Conservation (phyloP, 2,797 vertebrate species). For the Eutrigla gurnardus region DNA sequence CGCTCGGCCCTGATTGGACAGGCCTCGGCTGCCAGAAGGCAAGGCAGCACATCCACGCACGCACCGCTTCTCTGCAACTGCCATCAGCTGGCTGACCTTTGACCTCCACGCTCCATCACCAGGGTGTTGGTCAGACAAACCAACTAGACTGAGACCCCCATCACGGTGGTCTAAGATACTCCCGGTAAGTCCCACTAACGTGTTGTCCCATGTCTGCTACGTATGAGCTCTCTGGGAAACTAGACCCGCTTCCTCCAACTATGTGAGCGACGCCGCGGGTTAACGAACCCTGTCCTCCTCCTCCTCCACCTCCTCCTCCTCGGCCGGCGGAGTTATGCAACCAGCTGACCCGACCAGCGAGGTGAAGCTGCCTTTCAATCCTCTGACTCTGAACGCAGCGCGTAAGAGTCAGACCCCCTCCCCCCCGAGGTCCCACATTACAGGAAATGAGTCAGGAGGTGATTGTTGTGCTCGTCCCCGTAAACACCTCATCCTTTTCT, state of each 20-base stretch:
- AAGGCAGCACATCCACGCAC: slow-evolving; percentile 13
- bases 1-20: slow-evolving; percentile 59
- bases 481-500: slow-evolving; percentile 10
- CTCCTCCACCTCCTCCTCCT: too few relatives aligned
- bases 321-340: slow-evolving; percentile 71
- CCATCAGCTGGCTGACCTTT: slow-evolving; percentile 6
- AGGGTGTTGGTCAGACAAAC: background rate
- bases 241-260: slow-evolving; percentile 23
- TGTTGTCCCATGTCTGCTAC: too few relatives aligned
- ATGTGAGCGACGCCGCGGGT: slow-evolving; percentile 47
- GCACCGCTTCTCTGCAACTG: background rate
- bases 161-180: too few relatives aligned
- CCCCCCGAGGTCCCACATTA: background rate
- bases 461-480: slow-evolving; percentile 14
- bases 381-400: slow-evolving; percentile 21
- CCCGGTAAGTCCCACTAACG: too few relatives aligned
- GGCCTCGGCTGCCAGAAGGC: slow-evolving; percentile 52
- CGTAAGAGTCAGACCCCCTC: too few relatives aligned
- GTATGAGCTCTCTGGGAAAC: background rate
- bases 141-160: background rate
- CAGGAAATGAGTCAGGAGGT: slow-evolving; percentile 37
- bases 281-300: slow-evolving; percentile 45
- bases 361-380: slow-evolving; percentile 36
- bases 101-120: background rate
- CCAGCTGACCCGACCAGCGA: slow-evolving; percentile 53